Percentiles rank a stretch among this genome's conserved stretches.
Conservation (phyloP, 2,797 vertebrate species). For the Heliangelus exortis region DNA sequence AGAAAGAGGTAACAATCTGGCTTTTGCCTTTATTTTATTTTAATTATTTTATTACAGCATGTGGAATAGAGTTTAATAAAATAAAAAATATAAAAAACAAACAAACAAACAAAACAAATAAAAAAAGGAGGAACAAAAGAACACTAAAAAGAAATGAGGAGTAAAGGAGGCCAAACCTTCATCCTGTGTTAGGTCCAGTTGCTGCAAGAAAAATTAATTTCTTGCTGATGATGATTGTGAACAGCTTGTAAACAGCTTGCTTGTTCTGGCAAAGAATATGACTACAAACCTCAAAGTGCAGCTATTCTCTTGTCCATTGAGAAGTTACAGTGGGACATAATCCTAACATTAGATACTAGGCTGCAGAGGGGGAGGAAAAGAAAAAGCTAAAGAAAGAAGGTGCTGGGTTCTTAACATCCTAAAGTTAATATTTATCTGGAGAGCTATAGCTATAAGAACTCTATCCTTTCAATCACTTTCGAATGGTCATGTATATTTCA, state of each 20-base stretch:
- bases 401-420: neutral
- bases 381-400: neutral
- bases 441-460: neutral
- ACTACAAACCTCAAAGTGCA: neutral
- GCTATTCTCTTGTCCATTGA: neutral
- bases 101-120: neutral
- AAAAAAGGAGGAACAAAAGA: neutral
- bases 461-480: neutral
- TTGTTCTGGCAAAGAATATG: neutral
- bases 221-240: neutral
- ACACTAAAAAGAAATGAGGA: neutral
- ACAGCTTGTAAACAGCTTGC: neutral
- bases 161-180: neutral
- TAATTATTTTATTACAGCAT: neutral
- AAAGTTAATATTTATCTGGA: neutral
- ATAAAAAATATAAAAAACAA: neutral
- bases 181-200: neutral
- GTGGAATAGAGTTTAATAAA: neutral
- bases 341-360: neutral
- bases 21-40: too few relatives aligned
- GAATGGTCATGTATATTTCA: neutral
- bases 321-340: neutral
- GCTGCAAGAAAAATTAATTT: neutral
- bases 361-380: neutral
- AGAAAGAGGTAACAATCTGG: neutral